Base-by-base conservation (phyloP, 64 coral and sea anemone species). In the Montipora sp. region DNA sequence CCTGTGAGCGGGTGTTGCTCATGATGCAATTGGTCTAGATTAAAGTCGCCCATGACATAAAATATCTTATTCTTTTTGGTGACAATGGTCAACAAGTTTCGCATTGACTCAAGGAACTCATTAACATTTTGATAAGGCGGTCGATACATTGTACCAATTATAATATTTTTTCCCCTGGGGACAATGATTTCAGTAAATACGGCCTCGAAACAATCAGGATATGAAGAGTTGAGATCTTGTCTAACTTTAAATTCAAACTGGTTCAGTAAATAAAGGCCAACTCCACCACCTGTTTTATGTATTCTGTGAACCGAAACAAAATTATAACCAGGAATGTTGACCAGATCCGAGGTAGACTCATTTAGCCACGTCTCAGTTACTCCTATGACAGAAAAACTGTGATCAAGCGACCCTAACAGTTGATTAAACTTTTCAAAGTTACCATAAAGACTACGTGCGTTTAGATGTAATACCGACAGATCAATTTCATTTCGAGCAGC, bases 91-190 rank as follows among this genome's bases (percentile, higher is more conserved):
- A 19, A 24, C 19, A 89, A 16, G 9, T 53, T 66, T 14, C 18
- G 3, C 50, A 89, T 59, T 55, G 19, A 23, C 44, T 89, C 58
- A 6, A 89, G 27, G 22, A 89, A 77, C 0, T 24, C 50, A 36
- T 6, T 51, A 48, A 89, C 48, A 76, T 77, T 49, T 77, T 59
- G 16, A 77, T 89, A 53, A 3, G 87, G 87, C 24, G 87, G 87
- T 75, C 87, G 74, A 78, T 89, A 89, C 4, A 89, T 77, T 24
- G 53, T 75, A 9, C 75, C 87, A 89, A 75, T 51, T 47, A 89
- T 76, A 13, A 78, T 73, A 48, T 89, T 89, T 60, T 89, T 89
- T 68, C 65, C 51, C 27, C 24, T 6, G 18, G 80, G 20, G 49
- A 51, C 70, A 24, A 27, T 47, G 7, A 74, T 71, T 60, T 87